These are phyloP conservation scores for Myotis lucifugus DNA, from an alignment of 2,113 vertebrate genomes.

Conservation along the genomic window DNA sequence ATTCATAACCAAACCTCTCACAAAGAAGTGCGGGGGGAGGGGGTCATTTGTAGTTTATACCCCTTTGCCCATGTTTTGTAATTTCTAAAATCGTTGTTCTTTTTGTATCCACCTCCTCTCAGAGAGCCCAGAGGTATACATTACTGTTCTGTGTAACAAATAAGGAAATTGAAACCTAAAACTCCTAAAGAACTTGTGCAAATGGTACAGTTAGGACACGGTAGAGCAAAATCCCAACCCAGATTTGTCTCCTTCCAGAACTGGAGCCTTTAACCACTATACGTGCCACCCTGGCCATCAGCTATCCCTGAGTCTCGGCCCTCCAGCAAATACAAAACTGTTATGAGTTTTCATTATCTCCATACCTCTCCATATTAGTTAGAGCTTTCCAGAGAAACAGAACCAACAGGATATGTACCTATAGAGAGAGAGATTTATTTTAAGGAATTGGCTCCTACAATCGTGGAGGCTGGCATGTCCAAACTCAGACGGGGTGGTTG, in stretches of 20 bases:
- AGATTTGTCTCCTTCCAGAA: background rate
- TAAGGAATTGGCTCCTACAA: background rate
- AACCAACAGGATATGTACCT: background rate
- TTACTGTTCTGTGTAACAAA: background rate
- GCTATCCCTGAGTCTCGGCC: background rate
- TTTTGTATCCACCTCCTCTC: background rate
- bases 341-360: background rate
- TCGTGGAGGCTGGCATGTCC: background rate
- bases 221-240: background rate
- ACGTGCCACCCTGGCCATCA: background rate
- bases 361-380: background rate
- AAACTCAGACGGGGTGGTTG: background rate
- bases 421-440: background rate
- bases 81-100: background rate
- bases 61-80: background rate
- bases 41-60: background rate
- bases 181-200: background rate
- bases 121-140: background rate
- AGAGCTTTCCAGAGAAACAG: conserved; percentile 8
- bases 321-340: background rate
- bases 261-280: background rate
- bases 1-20: background rate
- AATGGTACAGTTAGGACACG: background rate
- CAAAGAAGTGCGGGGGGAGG: background rate
- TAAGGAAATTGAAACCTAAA: background rate